These are phyloP conservation scores for Paratrypauchen microcephalus DNA, from an alignment of 2,797 vertebrate genomes.

Conservation along the genomic window DNA sequence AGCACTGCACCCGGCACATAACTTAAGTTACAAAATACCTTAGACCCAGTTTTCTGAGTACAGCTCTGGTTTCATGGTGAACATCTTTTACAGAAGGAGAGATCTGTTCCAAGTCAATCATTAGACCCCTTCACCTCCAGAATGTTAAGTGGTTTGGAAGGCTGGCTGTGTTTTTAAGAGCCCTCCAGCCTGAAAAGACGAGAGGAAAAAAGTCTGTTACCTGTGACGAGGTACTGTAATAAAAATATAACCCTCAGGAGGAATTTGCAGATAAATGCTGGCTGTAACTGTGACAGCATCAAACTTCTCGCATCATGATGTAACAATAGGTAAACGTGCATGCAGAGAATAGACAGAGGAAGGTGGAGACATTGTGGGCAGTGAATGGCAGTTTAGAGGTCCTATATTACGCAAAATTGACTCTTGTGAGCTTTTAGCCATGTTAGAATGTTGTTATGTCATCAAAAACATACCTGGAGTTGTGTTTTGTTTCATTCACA, in stretches of 20 bases:
- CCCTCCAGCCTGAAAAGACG: not conserved
- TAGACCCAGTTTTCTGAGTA: slow-evolving; percentile 9
- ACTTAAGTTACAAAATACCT: not conserved
- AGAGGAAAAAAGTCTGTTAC: slow-evolving; percentile 6
- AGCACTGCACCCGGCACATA: slow-evolving; percentile 12
- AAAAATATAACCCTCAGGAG: slow-evolving; percentile 12
- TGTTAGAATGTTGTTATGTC: no score
- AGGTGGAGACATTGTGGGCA: slow-evolving; percentile 12
- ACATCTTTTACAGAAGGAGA: slow-evolving; percentile 16
- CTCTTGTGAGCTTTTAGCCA: no score
- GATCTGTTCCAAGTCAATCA: slow-evolving; percentile 27
- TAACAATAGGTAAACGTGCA: slow-evolving; percentile 26
- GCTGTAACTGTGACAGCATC: slow-evolving; percentile 32
- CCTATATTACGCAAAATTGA: no score
- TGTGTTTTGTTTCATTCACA: no score
- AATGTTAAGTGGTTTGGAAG: slow-evolving; percentile 10
- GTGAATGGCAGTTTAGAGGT: slow-evolving; percentile 36
- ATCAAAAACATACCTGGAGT: no score
- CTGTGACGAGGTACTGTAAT: slow-evolving; percentile 28
- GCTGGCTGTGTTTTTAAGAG: not conserved
- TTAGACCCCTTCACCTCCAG: slow-evolving; percentile 12
- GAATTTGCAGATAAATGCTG: slow-evolving; percentile 33
- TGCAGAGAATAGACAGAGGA: slow-evolving; percentile 16
- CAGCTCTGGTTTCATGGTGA: not conserved
- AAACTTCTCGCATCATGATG: slow-evolving; percentile 18